Percentiles rank a stretch among this genome's conserved stretches.
Evolutionary conservation across 2,797 vertebrate species (phyloP).

Genomic region (Gobionotothen gibberifrons): DNA sequence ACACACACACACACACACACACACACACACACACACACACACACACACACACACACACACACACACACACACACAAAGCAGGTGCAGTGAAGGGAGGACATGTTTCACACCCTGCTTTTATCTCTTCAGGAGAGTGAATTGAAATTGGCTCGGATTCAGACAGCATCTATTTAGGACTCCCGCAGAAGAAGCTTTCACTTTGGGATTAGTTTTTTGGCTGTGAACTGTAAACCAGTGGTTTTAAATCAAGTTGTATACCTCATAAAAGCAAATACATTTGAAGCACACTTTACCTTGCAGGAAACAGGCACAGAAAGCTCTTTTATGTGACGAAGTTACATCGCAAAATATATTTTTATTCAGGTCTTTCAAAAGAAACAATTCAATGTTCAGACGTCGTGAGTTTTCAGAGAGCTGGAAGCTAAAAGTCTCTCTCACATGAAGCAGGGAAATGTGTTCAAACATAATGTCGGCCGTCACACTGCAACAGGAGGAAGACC

Average conservation of each 20-base stretch:
- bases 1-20: background rate
- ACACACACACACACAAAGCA: background rate
- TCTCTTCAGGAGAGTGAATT: constrained; percentile 15
- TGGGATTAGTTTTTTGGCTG: constrained; percentile 7
- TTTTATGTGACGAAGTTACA: background rate
- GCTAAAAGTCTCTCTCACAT: background rate
- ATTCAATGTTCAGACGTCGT: accelerated
- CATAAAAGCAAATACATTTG: background rate
- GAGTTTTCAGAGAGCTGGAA: background rate
- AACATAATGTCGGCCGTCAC: background rate
- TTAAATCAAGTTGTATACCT: background rate
- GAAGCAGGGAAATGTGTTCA: constrained; percentile 10
- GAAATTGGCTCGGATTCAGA: constrained; percentile 22
- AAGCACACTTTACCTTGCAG: background rate
- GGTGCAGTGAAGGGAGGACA: background rate
- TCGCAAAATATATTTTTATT: background rate
- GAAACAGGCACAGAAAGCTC: background rate
- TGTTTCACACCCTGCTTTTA: constrained; percentile 32
- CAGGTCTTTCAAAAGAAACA: background rate
- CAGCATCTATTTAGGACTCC: background rate
- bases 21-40: background rate
- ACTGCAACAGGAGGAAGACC: background rate
- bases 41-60: background rate
- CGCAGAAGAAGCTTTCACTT: constrained; percentile 14
- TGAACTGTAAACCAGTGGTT: background rate